These are phyloP conservation scores for Chiroxiphia lanceolata DNA, from an alignment of 2,797 vertebrate species.

Conservation along the genomic window DNA sequence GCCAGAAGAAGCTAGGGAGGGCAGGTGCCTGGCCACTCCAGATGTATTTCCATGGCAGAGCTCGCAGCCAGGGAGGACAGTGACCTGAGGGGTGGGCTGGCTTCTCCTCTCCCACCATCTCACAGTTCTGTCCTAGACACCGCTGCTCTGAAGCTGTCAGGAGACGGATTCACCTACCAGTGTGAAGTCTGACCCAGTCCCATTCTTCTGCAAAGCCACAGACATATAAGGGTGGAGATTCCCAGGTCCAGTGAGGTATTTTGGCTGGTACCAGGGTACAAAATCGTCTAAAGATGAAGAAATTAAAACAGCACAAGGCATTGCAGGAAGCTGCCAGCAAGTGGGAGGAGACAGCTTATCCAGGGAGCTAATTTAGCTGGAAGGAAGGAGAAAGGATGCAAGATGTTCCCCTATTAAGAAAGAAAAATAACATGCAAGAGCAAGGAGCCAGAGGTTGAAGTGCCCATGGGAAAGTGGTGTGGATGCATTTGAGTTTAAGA, in stretches of 20 bases:
- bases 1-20: neutral
- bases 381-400: neutral
- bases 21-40: neutral
- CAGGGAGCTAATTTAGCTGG: constrained; percentile 24
- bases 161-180: neutral
- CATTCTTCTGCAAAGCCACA: neutral
- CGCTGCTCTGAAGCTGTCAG: neutral
- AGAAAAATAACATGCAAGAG: neutral
- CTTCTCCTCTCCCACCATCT: neutral
- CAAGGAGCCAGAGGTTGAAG: neutral
- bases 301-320: neutral
- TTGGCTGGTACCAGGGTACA: neutral
- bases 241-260: neutral
- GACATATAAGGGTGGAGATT: rapidly evolving
- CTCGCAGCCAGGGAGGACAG: rapidly evolving
- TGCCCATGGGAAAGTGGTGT: neutral
- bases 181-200: neutral
- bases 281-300: neutral
- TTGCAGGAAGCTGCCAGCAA: neutral
- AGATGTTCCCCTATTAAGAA: constrained; percentile 3
- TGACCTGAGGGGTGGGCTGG: neutral
- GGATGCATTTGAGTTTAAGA: neutral
- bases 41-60: neutral
- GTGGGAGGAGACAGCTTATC: neutral
- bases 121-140: neutral